Evolutionary conservation across 2,113 vertebrate species (phyloP).

Genomic region (Poeciliopsis prolifica): DNA sequence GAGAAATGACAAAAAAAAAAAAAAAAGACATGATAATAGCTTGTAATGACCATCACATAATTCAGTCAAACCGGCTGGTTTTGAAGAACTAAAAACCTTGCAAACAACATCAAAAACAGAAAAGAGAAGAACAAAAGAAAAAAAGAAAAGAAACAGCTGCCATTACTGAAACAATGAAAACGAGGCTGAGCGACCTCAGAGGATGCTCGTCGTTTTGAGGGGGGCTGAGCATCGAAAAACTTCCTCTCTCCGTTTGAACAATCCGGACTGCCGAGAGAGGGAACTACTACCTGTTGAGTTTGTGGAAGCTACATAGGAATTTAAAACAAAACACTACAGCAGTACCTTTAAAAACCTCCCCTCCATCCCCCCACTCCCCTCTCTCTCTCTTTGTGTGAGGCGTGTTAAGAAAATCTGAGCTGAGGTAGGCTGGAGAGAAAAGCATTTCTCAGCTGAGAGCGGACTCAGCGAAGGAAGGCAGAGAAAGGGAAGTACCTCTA

Average conservation of each 20-base stretch:
- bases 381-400: conserved; percentile 40
- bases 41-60: conserved; percentile 67
- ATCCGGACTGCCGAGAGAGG: conserved; percentile 39
- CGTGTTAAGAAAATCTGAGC: conserved; percentile 74
- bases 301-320: conserved; percentile 58
- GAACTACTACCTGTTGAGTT: conserved; percentile 38
- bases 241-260: conserved; percentile 56
- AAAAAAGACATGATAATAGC: conserved; percentile 40
- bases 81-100: conserved; percentile 58
- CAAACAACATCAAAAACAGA: conserved; percentile 17
- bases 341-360: conserved; percentile 74
- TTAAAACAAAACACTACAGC: conserved; percentile 60
- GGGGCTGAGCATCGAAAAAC: conserved; percentile 40
- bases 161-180: conserved; percentile 80
- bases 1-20: conserved; percentile 56
- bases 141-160: conserved; percentile 78
- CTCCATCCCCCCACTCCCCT: neutral
- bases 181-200: conserved; percentile 67
- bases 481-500: conserved; percentile 66
- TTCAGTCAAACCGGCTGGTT: conserved; percentile 80
- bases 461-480: conserved; percentile 61
- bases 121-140: conserved; percentile 12
- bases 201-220: conserved; percentile 30
- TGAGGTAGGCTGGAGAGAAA: conserved; percentile 82
- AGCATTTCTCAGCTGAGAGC: conserved; percentile 65